phyloP scores from a whole-genome alignment of 2,113 vertebrate genomes.

The Onychorhynchus coronatus region DNA sequence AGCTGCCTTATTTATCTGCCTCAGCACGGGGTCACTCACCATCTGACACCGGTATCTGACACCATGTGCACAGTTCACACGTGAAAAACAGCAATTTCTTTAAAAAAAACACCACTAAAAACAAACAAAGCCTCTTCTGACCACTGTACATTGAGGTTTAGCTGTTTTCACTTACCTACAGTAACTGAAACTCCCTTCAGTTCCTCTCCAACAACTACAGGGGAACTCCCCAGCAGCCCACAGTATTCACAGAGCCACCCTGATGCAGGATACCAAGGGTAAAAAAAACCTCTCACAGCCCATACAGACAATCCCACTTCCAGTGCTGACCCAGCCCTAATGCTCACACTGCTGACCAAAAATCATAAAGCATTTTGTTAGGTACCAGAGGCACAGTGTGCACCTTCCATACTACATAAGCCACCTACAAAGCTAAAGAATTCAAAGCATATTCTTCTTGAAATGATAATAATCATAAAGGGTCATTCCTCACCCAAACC shows the following conservation, averaged over 20 bases:
- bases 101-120: background rate
- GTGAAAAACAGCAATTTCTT: background rate
- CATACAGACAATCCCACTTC: background rate
- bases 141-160: background rate
- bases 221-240: background rate
- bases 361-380: background rate
- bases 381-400: background rate
- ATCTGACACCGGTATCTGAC: rapidly evolving
- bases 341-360: background rate
- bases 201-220: background rate
- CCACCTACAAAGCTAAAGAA: background rate
- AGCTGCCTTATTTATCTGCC: background rate
- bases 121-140: background rate
- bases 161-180: background rate
- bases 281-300: background rate
- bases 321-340: background rate
- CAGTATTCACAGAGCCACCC: background rate
- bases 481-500: background rate
- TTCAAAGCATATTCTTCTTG: background rate
- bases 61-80: rapidly evolving
- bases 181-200: background rate
- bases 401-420: background rate
- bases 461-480: background rate
- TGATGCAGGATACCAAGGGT: background rate
- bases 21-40: background rate